Conservation (phyloP, 1,140 invertebrate species). For the Orchesella cincta region DNA sequence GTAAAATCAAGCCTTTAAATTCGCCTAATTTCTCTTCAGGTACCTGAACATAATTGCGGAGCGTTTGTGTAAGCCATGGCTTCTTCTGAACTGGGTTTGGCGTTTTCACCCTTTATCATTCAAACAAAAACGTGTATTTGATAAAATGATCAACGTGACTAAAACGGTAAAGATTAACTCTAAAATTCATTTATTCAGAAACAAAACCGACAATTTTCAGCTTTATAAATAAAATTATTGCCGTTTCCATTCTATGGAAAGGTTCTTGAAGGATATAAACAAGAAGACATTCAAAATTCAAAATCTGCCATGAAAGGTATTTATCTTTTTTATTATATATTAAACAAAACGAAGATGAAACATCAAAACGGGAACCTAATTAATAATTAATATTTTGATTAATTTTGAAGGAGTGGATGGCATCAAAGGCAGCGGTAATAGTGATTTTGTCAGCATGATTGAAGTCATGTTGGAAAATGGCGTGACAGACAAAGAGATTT, state of each 20-base stretch:
- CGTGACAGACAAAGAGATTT: neutral
- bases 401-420: no score
- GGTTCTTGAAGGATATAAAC: neutral
- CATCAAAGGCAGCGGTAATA: no score
- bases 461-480: constrained; percentile 5
- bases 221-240: no score
- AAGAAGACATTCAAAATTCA: no score
- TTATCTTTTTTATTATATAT: no score
- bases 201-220: neutral
- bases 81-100: neutral
- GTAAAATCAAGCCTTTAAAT: neutral
- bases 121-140: neutral
- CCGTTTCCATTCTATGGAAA: neutral
- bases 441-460: constrained; percentile 8
- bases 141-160: neutral
- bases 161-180: neutral
- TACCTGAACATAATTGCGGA: neutral
- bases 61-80: constrained; percentile 4
- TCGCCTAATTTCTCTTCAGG: neutral
- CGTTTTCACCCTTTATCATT: neutral
- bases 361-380: no score
- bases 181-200: neutral
- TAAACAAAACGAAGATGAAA: no score
- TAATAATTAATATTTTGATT: no score
- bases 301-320: no score